phyloP scores from a whole-genome alignment of 2,113 vertebrate genomes.

The Eonycteris spelaea region DNA sequence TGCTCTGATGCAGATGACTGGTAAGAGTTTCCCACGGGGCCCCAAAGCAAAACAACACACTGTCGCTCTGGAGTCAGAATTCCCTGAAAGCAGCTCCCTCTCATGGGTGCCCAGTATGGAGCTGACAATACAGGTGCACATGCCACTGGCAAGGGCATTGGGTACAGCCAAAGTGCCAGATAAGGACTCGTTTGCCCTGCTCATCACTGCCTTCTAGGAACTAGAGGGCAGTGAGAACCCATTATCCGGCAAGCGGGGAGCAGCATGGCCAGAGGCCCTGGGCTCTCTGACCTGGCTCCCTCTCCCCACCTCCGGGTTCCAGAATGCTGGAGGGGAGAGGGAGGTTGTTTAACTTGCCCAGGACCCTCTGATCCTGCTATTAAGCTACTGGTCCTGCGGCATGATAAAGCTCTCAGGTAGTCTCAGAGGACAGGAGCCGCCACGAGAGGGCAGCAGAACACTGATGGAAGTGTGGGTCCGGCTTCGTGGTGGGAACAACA shows the following conservation, averaged over 20 bases:
- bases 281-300: rapidly evolving
- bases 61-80: background rate
- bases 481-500: background rate
- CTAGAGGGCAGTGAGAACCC: background rate
- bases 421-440: background rate
- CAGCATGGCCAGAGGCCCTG: too few species aligned
- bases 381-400: too few species aligned
- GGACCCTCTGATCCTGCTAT: background rate
- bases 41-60: background rate
- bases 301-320: background rate
- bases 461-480: background rate
- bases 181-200: too few species aligned
- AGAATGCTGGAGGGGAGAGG: background rate
- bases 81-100: background rate
- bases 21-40: background rate
- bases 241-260: background rate
- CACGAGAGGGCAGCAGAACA: constrained; percentile 1
- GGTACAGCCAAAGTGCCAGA: background rate
- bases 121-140: rapidly evolving
- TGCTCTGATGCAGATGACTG: background rate
- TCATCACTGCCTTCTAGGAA: background rate
- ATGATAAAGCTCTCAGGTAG: background rate
- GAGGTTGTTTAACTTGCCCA: rapidly evolving
- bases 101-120: rapidly evolving
- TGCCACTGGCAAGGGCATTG: background rate